Evolutionary conservation across 1,140 invertebrate genomes (phyloP), one percentile per base, ranked within the genome.

Genomic region (Drosophila pallidifrons): DNA sequence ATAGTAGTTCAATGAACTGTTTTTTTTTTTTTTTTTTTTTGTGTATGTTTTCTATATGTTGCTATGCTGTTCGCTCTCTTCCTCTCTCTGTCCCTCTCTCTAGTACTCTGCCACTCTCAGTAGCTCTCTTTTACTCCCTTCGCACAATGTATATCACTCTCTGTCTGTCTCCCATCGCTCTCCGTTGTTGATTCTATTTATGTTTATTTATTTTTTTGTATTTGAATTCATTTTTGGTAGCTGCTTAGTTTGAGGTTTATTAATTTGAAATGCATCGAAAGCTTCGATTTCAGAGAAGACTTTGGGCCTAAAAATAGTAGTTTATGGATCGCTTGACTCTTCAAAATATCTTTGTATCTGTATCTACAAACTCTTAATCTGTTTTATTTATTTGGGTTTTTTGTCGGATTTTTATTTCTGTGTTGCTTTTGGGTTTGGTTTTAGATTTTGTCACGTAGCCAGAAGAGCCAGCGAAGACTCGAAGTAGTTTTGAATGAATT

Each of bases 1-100:
- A 91, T 91, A 91, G 87, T 91, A 91, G 87, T 91, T 91, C 87
- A 91, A 87, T 91, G 87, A 91, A 91, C 87, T 88, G 82, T 71
- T 79, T 80, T 87, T 38, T 20, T 20, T 20, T 20, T 20, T 16
- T 16, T 16, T 1, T 16, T 20, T 20, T 20, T 20, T 20, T 20
- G 1, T 25, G 20, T 25, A 4, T 87, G 76, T 87, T 79, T 71
- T 79, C 49, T 72, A 73, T 77, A 88, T 87, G 83, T 87, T 87
- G 83, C 83, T 64, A 87, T 82, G 82, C 77, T 81, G 69, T 51
- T 73, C 28, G 58, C 77, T 59, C 74, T 51, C 63, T 71, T 58
- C 58, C 66, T 69, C 59, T 54, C 52, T 59, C 55, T 35, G 49
- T 15, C 45, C 28, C 69, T 20, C 59, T 65, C 60, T 73, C 55